Percentiles rank a stretch among this genome's conserved stretches.
These are phyloP conservation scores for Sternotherus odoratus DNA, from an alignment of 2,797 vertebrate genomes.

Conservation along the genomic window DNA sequence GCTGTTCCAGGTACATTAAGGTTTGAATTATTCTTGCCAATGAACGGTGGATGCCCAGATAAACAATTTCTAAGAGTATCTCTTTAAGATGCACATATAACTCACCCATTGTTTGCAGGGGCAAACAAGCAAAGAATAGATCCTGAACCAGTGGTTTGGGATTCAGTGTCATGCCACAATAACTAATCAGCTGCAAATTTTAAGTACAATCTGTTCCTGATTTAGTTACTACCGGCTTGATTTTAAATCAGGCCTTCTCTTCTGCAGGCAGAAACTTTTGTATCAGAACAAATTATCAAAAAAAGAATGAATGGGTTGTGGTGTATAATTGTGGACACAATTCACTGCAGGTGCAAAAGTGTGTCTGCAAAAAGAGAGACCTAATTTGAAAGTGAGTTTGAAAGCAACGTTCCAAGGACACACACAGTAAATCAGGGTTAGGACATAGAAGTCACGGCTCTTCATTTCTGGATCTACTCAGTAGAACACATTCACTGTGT, in stretches of 20 bases:
- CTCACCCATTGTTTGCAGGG: neutral
- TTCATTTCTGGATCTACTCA: neutral
- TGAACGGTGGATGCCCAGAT: neutral
- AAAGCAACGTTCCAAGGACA: neutral
- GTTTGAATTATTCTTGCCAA: neutral
- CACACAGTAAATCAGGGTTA: neutral
- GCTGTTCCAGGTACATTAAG: neutral
- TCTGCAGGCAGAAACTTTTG: neutral
- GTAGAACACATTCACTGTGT: neutral
- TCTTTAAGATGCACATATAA: neutral
- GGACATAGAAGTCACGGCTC: neutral
- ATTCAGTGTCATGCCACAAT: neutral
- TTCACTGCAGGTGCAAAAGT: neutral
- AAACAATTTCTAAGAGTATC: neutral
- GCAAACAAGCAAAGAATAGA: neutral
- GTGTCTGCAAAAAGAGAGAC: neutral
- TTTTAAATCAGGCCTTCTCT: conserved; percentile 17
- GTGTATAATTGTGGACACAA: neutral
- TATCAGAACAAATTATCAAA: rapidly evolving
- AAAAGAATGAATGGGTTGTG: neutral
- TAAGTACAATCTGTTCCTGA: neutral
- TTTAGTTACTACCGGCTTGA: neutral
- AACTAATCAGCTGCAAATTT: neutral
- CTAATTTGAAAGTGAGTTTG: neutral
- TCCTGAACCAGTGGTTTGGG: neutral